Evolutionary conservation across 2,888 invertebrate species (phyloP).

Genomic region (Trachelus stipa): DNA sequence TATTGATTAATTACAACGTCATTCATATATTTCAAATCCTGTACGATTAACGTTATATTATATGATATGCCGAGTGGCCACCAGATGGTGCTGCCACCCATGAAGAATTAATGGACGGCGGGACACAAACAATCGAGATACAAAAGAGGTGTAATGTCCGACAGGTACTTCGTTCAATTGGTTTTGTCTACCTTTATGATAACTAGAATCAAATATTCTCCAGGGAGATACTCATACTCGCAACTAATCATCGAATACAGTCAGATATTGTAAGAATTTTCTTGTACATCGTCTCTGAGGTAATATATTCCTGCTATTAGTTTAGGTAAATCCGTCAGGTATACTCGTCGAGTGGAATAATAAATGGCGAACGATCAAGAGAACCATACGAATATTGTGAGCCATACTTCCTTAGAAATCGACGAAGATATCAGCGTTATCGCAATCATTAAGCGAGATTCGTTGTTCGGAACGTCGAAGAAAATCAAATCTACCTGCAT

Average conservation of each 20-base stretch:
- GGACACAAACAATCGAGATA: constrained; percentile 22
- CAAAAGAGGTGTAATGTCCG: constrained; percentile 5
- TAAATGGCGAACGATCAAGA: constrained; percentile 4
- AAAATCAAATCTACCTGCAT: not conserved
- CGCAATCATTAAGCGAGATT: constrained; percentile 29
- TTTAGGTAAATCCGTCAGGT: not conserved
- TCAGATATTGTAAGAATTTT: not conserved
- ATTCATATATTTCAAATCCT: not conserved
- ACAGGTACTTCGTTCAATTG: not conserved
- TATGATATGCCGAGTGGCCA: constrained; percentile 25
- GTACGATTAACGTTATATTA: not conserved
- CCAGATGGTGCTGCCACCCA: constrained; percentile 32
- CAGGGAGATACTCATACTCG: not conserved
- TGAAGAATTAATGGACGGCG: constrained; percentile 7
- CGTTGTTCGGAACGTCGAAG: constrained; percentile 4
- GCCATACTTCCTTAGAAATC: not conserved
- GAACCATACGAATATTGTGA: not conserved
- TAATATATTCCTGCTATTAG: not conserved
- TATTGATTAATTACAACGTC: not conserved
- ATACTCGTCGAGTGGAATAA: not conserved
- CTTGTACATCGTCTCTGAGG: not conserved
- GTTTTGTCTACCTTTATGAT: not conserved
- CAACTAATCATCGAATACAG: not conserved
- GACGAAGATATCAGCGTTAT: constrained; percentile 33
- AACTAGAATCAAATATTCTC: not conserved